These are phyloP conservation scores for Trichomalopsis sarcophagae DNA, from an alignment of 1,140 invertebrate species.

Conservation along the genomic window DNA sequence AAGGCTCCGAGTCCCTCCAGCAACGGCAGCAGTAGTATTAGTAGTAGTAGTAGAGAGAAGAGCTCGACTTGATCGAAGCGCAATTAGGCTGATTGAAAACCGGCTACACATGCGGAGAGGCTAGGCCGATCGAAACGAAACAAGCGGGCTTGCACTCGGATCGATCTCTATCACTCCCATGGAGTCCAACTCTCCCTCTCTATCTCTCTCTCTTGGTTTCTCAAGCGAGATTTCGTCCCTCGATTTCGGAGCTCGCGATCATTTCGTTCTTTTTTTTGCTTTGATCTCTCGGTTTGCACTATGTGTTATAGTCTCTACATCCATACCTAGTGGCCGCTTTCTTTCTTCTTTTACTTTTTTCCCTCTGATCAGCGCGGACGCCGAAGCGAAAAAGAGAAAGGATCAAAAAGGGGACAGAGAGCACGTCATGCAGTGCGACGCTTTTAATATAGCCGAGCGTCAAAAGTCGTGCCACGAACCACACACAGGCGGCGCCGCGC, in stretches of 20 bases:
- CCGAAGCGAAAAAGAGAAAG: background rate
- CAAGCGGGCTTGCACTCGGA: background rate
- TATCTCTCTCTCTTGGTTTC: background rate
- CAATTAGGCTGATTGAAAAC: constrained; percentile 59
- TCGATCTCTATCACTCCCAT: background rate
- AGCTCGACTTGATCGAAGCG: constrained; percentile 54
- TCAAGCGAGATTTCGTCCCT: background rate
- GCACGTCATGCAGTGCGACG: background rate
- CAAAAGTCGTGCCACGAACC: background rate
- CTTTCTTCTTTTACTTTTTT: background rate
- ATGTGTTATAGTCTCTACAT: background rate
- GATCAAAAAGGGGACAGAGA: background rate
- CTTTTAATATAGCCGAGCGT: background rate
- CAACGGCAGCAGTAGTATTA: too few relatives aligned
- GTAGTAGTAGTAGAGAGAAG: background rate
- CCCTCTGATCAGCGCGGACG: background rate
- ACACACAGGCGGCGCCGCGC: background rate
- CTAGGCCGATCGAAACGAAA: background rate
- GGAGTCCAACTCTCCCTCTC: background rate
- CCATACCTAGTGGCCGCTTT: background rate
- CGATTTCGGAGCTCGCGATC: background rate
- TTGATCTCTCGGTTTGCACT: background rate
- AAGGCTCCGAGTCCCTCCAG: background rate
- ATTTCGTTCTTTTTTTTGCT: background rate
- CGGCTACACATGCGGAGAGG: background rate